These are phyloP conservation scores for Eucidaris tribuloides DNA, from an alignment of 35 echinoderm and acorn worm species.

Conservation along the genomic window DNA sequence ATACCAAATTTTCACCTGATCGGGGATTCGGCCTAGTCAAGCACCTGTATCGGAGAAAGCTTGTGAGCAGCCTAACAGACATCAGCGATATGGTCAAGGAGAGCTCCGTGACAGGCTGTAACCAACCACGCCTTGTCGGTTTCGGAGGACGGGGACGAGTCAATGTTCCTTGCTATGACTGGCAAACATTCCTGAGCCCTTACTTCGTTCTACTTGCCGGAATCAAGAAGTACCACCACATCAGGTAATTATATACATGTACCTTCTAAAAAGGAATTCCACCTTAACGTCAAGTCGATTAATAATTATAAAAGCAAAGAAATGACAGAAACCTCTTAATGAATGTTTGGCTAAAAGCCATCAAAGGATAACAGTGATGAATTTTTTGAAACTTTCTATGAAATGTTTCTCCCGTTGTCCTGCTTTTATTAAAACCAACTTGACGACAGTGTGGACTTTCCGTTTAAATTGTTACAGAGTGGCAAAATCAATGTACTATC, in stretches of 20 bases:
- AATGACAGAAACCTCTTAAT: too few species aligned
- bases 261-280: too few species aligned
- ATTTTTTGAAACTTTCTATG: background rate
- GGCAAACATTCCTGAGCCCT: constrained; percentile 28
- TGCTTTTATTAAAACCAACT: too few species aligned
- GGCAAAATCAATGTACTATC: too few species aligned
- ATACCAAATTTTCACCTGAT: constrained; percentile 54
- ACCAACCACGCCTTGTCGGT: constrained; percentile 33
- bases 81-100: constrained; percentile 3
- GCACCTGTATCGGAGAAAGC: constrained; percentile 22
- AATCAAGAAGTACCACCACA: constrained; percentile 39
- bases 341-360: too few species aligned
- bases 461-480: too few species aligned
- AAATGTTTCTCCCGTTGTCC: too few species aligned
- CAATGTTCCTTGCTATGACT: constrained; percentile 26
- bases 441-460: too few species aligned
- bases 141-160: constrained; percentile 25
- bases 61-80: constrained; percentile 51
- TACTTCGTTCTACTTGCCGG: constrained; percentile 39
- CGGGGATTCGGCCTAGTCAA: constrained; percentile 44
- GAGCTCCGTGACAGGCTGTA: background rate
- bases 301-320: too few species aligned
- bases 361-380: background rate
- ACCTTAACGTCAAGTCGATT: too few species aligned
- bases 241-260: constrained; percentile 10